A percentile compares a stretch with the other conserved stretches of the same genome.
Conservation (phyloP, 2,888 invertebrate species). For the Schizotus pectinicornis region DNA sequence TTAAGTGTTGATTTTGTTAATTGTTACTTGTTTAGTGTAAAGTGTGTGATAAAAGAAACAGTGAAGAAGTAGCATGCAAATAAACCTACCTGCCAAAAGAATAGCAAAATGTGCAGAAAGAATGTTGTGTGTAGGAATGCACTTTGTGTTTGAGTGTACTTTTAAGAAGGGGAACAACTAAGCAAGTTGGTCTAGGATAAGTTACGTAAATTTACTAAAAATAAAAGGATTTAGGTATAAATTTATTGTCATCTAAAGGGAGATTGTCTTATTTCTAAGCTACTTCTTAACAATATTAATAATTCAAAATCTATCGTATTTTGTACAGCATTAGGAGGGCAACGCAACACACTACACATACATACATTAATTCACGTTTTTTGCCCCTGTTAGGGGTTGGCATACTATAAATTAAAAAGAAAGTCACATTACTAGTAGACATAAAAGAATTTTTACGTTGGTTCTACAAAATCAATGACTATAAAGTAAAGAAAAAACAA, state of each 20-base stretch:
- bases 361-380: slow-evolving; percentile 61
- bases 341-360: slow-evolving; percentile 60
- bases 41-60: too few relatives aligned
- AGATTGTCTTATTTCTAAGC: slow-evolving; percentile 14
- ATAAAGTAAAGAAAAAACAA: slow-evolving; percentile 24
- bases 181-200: slow-evolving; percentile 14
- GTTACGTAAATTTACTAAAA: slow-evolving; percentile 16
- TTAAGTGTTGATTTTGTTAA: too few relatives aligned
- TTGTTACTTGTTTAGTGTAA: too few relatives aligned
- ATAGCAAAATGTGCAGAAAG: neutral
- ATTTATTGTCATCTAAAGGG: slow-evolving; percentile 40
- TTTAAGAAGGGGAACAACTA: slow-evolving; percentile 1
- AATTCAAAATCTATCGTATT: slow-evolving; percentile 52
- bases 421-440: slow-evolving; percentile 40
- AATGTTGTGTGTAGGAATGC: too few relatives aligned
- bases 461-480: slow-evolving; percentile 28
- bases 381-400: slow-evolving; percentile 59
- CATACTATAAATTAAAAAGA: slow-evolving; percentile 56
- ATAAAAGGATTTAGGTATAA: slow-evolving; percentile 31
- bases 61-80: slow-evolving; percentile 9
- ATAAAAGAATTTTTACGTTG: slow-evolving; percentile 15
- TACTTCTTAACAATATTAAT: slow-evolving; percentile 12
- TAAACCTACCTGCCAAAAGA: slow-evolving; percentile 16
- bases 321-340: slow-evolving; percentile 58
- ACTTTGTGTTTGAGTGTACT: too few relatives aligned